These are phyloP conservation scores for Coracopsis vasa DNA, from an alignment of 2,113 vertebrate species.

Conservation along the genomic window DNA sequence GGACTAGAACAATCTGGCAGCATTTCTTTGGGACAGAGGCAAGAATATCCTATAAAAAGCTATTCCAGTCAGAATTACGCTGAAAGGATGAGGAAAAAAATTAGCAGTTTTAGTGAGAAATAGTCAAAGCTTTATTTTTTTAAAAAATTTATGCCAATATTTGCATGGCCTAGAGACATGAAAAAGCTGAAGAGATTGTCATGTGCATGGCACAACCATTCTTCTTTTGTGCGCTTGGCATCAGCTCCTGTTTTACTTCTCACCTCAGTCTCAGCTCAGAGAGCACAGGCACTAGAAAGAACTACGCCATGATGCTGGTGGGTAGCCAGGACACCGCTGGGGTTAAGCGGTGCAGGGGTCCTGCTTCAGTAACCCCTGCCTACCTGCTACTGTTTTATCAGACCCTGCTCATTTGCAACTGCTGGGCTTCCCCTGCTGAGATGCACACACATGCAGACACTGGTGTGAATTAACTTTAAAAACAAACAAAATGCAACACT, in stretches of 20 bases:
- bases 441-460: neutral
- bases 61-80: neutral
- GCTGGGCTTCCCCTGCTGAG: neutral
- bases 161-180: neutral
- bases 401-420: neutral
- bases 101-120: neutral
- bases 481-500: neutral
- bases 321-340: neutral
- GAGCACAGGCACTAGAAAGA: neutral
- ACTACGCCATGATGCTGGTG: neutral
- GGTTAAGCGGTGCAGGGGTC: fast-evolving
- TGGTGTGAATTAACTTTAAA: neutral
- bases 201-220: fast-evolving
- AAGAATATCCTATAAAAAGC: neutral
- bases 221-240: neutral
- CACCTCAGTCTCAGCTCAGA: neutral
- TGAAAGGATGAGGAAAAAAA: neutral
- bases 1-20: neutral
- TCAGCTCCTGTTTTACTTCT: neutral
- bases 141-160: neutral
- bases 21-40: neutral
- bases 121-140: neutral
- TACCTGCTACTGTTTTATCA: neutral
- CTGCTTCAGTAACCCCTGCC: neutral
- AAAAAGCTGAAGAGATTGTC: neutral